phyloP scores from a whole-genome alignment of 2,888 invertebrate species.

The Nemoura dubitans region DNA sequence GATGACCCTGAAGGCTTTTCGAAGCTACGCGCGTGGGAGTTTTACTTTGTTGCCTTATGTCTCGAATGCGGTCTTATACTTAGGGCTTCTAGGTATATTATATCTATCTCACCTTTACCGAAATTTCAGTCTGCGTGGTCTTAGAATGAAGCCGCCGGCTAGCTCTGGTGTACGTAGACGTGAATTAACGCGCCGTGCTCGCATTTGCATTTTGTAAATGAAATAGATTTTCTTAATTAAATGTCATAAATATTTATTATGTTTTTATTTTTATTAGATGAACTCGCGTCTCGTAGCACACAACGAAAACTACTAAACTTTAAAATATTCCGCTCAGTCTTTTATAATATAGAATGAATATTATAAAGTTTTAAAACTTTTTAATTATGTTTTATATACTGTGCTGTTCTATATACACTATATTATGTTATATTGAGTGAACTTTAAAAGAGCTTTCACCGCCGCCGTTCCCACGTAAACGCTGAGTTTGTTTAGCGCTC shows the following conservation, averaged over 20 bases:
- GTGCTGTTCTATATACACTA: background rate
- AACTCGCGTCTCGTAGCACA: background rate
- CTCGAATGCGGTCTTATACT: no score
- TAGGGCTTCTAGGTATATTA: no score
- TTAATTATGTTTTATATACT: background rate
- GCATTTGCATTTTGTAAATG: constrained; percentile 18
- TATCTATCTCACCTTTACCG: no score
- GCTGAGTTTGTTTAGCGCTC: background rate
- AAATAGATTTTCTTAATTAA: constrained; percentile 20
- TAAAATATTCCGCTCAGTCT: background rate
- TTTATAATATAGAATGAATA: constrained; percentile 12
- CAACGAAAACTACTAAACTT: background rate
- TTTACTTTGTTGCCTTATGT: no score
- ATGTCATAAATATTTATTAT: constrained; percentile 27
- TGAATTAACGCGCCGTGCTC: background rate
- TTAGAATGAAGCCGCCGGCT: no score
- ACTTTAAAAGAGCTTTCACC: background rate
- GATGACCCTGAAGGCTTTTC: no score
- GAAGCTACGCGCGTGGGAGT: no score
- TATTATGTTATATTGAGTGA: background rate
- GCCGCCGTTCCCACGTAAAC: background rate
- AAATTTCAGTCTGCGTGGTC: no score
- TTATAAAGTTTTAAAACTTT: background rate
- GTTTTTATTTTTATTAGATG: background rate
- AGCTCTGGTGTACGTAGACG: no score